These are phyloP conservation scores for Callipepla squamata DNA, from an alignment of 2,113 vertebrate species.

Conservation along the genomic window DNA sequence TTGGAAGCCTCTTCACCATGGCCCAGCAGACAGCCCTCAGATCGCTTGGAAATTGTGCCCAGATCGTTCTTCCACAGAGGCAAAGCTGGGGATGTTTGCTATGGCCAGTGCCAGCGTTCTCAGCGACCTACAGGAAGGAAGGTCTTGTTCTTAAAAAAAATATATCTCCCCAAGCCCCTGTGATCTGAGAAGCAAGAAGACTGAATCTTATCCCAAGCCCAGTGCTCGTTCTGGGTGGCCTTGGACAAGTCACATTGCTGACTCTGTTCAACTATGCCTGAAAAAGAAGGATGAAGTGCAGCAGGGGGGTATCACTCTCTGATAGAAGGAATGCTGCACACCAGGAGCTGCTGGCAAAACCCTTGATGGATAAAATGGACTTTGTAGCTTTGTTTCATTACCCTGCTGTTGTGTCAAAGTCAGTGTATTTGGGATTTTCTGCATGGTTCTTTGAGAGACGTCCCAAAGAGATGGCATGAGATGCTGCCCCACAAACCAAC, in stretches of 20 bases:
- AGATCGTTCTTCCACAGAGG: constrained; percentile 9
- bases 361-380: neutral
- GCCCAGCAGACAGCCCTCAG: constrained; percentile 12
- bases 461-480: neutral
- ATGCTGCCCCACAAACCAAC: neutral
- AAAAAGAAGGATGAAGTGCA: neutral
- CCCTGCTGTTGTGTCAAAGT: neutral
- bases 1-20: constrained; percentile 32
- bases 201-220: constrained; percentile 6
- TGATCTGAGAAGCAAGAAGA: neutral
- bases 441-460: neutral
- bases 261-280: constrained; percentile 6
- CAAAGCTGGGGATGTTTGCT: neutral
- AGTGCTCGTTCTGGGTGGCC: constrained; percentile 50
- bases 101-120: neutral
- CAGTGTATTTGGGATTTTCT: neutral
- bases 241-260: constrained; percentile 22
- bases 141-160: neutral
- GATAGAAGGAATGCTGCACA: neutral
- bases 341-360: neutral
- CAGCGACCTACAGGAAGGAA: constrained; percentile 45
- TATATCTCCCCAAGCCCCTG: neutral
- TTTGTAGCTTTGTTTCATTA: neutral
- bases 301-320: neutral
- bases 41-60: constrained; percentile 15